Conservation (phyloP, 2,113 vertebrate genomes). For the Labrus mixtus region DNA sequence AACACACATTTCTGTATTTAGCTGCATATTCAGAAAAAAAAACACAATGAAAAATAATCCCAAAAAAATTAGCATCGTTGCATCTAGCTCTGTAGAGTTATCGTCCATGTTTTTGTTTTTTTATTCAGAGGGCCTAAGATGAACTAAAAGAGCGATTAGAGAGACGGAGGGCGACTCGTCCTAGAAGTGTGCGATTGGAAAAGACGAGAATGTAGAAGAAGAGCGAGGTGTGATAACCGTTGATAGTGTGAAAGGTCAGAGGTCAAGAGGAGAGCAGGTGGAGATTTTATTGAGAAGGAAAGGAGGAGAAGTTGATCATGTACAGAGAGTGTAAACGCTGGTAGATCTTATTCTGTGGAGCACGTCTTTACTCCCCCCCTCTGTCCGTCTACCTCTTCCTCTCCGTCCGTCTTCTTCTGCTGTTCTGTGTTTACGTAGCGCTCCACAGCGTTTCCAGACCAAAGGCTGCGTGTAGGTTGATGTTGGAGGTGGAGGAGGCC, state of each 20-base stretch:
- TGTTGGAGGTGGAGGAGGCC: constrained; percentile 12
- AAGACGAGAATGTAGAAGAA: not conserved
- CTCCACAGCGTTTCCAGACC: constrained; percentile 67
- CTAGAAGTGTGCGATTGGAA: not conserved
- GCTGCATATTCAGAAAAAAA: constrained; percentile 51
- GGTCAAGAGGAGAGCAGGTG: not conserved
- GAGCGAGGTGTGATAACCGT: not conserved
- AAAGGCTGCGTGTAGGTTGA: constrained; percentile 59
- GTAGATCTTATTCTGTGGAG: constrained; percentile 53
- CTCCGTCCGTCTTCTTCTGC: constrained; percentile 47
- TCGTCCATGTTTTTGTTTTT: not conserved
- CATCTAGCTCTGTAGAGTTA: constrained; percentile 40
- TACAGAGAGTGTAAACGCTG: constrained; percentile 25
- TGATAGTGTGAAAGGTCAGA: not conserved
- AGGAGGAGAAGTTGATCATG: constrained; percentile 9
- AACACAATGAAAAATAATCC: constrained; percentile 32
- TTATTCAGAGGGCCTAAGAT: not conserved
- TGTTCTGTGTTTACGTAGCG: constrained; percentile 30
- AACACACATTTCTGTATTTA: constrained; percentile 25
- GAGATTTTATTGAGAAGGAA: not conserved
- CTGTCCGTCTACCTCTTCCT: constrained; percentile 57
- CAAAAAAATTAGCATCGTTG: constrained; percentile 70
- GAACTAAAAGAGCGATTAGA: not conserved
- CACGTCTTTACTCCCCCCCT: constrained; percentile 48
- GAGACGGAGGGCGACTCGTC: not conserved